Base-by-base conservation (phyloP, 2,888 invertebrate genomes). In the Oscheius onirici region DNA sequence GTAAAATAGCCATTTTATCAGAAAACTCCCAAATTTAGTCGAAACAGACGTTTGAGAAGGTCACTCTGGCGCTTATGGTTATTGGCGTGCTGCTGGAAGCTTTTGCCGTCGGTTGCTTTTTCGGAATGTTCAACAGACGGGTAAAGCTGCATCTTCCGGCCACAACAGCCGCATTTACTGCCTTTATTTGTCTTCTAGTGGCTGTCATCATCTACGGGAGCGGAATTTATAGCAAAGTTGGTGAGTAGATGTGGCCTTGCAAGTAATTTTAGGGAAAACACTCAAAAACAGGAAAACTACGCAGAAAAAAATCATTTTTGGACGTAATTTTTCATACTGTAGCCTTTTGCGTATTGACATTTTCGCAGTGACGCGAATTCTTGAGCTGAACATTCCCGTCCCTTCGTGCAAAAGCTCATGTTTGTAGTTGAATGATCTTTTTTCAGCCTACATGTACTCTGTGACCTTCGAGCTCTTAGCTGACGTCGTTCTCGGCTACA, bases 401-500 rank as follows among this genome's bases (percentile, higher is more conserved):
- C n/a, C n/a, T n/a, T n/a, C n/a, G n/a, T n/a, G n/a, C n/a, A n/a
- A n/a, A n/a, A n/a, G n/a, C n/a, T n/a, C n/a, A n/a, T n/a, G n/a
- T n/a, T n/a, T n/a, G n/a, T n/a, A n/a, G n/a, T n/a, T n/a, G n/a
- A n/a, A n/a, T n/a, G 15, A 65, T 71, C 44, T 40, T 51, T 40
- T 72, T 78, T 22, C 72, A 81, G 81, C 75, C 0, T 80, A 80
- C 46, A 72, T 82, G 57, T 73, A 74, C 63, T 77, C 80, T 2
- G 73, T 72, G 1, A 73, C 76, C 15, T 79, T 72, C 51, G 80
- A 82, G 54, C 71, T 82, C 26, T 58, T 79, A 13, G 79, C 78
- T 0, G 76, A 82, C 46, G 79, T 77, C 28, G 69, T 73, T 43
- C 76, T 80, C 22, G 82, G 82, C 11, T 82, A 82, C 58, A 76